Base-by-base conservation (phyloP, 2,888 invertebrate genomes). In the Nycteola revayana region DNA sequence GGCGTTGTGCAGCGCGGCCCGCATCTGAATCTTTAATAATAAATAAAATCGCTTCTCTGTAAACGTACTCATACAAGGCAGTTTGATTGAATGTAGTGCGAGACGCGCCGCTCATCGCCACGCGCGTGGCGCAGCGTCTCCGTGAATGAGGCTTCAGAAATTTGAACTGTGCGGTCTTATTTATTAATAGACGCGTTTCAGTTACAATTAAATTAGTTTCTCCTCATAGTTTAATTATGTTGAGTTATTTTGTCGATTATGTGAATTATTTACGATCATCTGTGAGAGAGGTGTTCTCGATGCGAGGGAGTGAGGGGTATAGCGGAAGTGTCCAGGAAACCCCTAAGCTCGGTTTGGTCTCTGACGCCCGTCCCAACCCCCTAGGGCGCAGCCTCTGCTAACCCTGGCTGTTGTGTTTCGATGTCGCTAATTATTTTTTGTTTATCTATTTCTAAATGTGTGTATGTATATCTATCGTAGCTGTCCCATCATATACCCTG, bases 221-320 rank as follows among this genome's bases (percentile, higher is more conserved):
- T 79, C 75, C 66, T 53, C 70, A 74, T 77, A 79, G 77, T 79
- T 76, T 75, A 72, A 69, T 84, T 82, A 71, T 76, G 71, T 86
- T 85, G 60, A 77, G 75, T 86, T 84, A 61, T 80, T 78, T 64
- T 74, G 74, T 87, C 83, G 74, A 71, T 82, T 83, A 73, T 78
- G 69, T 80, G 74, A 56, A 81, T 83, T 79, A 82, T 83, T 85
- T 88, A 79, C 85, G 76, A 83, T 82, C 79, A 85, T 84, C 76
- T 86, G 87, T 87, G 87, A 87, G 87, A 86, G 87, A 87, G 87
- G 87, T 88, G 87, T 88, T 86, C 87, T 87, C 87, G 87, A 86
- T 87, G 81, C 82, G 84, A 85, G 87, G 84, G 87, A 87, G 87
- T 85, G 86, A 83, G 87, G 87, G 87, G 87, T 86, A 85, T 82